phyloP scores from a whole-genome alignment of 2,797 vertebrate species.

The Acrocephalus scirpaceus region DNA sequence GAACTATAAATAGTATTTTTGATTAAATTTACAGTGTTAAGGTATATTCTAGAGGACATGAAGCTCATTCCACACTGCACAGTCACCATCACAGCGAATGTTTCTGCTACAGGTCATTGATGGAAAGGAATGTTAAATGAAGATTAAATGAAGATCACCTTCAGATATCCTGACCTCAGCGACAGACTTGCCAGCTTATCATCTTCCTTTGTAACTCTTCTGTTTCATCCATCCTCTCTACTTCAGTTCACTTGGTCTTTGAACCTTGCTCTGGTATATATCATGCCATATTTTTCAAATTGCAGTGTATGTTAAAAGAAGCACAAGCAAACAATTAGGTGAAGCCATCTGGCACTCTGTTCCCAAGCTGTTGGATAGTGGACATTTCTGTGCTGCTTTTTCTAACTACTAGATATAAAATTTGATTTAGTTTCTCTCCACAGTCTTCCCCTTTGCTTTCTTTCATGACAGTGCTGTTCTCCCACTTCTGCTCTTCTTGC shows the following conservation, averaged over 20 bases:
- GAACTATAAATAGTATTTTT: not conserved
- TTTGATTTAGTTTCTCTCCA: not conserved
- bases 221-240: not conserved
- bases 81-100: rapidly evolving
- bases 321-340: not conserved
- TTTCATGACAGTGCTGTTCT: not conserved
- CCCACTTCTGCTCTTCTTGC: not conserved
- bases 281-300: not conserved
- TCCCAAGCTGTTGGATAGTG: not conserved
- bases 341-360: rapidly evolving
- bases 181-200: not conserved
- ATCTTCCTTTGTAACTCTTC: not conserved
- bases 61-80: not conserved
- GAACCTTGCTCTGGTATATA: not conserved
- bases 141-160: not conserved
- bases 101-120: not conserved
- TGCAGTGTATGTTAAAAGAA: not conserved
- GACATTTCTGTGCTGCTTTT: not conserved
- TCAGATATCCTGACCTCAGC: not conserved
- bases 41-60: not conserved
- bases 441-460: not conserved
- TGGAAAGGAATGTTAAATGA: not conserved
- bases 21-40: not conserved
- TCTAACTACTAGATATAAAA: not conserved
- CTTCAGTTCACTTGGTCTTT: not conserved